A percentile compares a stretch with the other conserved stretches of the same genome.
phyloP scores from a whole-genome alignment of 1,140 invertebrate genomes.

The Macrosteles quadrilineatus region DNA sequence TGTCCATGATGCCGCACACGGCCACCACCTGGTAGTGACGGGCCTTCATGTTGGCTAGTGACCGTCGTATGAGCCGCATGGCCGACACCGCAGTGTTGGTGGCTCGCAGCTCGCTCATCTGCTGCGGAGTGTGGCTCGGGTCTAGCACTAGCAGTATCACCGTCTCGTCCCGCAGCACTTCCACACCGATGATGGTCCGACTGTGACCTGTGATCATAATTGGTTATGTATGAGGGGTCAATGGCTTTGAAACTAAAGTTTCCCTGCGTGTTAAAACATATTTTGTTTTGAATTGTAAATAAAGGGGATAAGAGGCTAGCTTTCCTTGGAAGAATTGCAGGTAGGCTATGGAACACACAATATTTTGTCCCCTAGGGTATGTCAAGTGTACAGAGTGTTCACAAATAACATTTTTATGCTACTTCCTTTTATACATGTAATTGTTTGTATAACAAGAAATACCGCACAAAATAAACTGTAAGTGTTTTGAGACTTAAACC shows the following conservation, averaged over 20 bases:
- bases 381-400: no score
- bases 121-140: conserved; percentile 77
- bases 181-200: conserved; percentile 85
- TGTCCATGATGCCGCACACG: conserved; percentile 71
- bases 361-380: no score
- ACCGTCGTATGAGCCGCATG: conserved; percentile 72
- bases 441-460: no score
- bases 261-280: no score
- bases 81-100: conserved; percentile 58
- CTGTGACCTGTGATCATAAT: conserved; percentile 89
- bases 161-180: conserved; percentile 67
- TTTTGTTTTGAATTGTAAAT: no score
- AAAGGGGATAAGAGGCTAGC: no score
- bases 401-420: no score
- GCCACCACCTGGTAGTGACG: conserved; percentile 85
- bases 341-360: no score
- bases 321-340: no score
- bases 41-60: conserved; percentile 72
- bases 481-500: no score
- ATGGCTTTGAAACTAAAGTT: not conserved
- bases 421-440: no score
- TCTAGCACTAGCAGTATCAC: conserved; percentile 80
- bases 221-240: conserved; percentile 38
- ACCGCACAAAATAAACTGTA: no score
- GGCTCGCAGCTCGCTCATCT: conserved; percentile 68